Evolutionary conservation across 2,113 vertebrate genomes (phyloP).

Genomic region (Gymnarchus niloticus): DNA sequence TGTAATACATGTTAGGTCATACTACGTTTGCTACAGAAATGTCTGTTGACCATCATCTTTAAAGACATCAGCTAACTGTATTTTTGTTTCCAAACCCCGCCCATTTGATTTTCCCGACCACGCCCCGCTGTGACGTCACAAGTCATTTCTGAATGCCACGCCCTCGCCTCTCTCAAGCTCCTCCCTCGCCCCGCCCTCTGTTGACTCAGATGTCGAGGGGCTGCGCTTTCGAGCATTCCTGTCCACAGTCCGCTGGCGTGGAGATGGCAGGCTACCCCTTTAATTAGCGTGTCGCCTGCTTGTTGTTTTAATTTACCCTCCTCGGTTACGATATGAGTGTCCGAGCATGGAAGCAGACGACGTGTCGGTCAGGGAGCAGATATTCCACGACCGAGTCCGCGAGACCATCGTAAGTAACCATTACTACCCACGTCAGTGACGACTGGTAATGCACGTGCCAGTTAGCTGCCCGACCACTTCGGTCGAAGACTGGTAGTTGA

Average conservation of each 20-base stretch:
- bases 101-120: neutral
- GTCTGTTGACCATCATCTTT: neutral
- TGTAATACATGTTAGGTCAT: neutral
- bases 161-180: neutral
- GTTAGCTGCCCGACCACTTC: neutral
- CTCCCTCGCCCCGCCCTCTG: neutral
- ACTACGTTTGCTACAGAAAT: neutral
- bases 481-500: neutral
- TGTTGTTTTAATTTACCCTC: neutral
- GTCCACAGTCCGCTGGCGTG: neutral
- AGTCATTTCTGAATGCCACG: neutral
- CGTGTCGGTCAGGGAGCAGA: constrained; percentile 62
- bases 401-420: constrained; percentile 67
- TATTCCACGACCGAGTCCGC: constrained; percentile 68
- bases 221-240: neutral
- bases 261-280: neutral
- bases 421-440: neutral
- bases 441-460: neutral
- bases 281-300: neutral
- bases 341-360: constrained; percentile 64
- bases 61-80: too few relatives aligned
- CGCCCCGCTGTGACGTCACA: neutral
- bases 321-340: constrained; percentile 55
- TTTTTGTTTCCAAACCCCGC: neutral
- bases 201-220: neutral